Conservation (phyloP, 2,113 vertebrate species). For the Gulo gulo region DNA sequence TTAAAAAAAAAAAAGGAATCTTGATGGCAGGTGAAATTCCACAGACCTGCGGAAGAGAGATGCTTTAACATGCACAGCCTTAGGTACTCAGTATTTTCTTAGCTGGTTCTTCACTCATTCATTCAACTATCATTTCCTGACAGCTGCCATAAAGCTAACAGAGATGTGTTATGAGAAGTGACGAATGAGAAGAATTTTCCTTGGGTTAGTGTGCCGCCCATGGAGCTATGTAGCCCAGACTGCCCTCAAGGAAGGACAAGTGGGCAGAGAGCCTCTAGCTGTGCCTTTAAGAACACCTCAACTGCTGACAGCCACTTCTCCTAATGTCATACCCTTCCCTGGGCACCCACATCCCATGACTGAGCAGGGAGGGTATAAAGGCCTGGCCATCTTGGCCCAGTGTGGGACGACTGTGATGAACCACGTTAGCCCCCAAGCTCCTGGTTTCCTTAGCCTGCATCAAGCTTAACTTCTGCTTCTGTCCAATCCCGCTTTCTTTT, state of each 20-base stretch:
- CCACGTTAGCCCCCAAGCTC: too few species aligned
- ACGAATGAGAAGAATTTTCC: neutral
- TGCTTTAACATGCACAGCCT: neutral
- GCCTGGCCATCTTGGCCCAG: neutral
- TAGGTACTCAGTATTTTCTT: neutral
- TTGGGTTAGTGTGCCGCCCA: neutral
- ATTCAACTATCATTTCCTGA: neutral
- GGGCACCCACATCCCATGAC: neutral
- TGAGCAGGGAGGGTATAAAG: neutral
- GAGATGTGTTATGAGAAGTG: neutral
- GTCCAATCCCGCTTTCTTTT: neutral
- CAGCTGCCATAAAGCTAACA: neutral
- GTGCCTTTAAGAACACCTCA: neutral
- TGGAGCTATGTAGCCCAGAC: neutral
- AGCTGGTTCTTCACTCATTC: neutral
- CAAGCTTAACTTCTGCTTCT: neutral
- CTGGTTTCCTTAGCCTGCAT: neutral
- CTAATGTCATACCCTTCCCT: neutral
- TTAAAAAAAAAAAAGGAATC: too few species aligned
- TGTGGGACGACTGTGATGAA: neutral
- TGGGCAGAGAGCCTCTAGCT: neutral
- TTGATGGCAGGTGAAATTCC: neutral
- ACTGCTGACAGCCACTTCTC: neutral
- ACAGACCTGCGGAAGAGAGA: neutral
- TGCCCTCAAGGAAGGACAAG: neutral